Evolutionary conservation across 1,140 invertebrate species (phyloP).

Genomic region (Orchestia grillus): DNA sequence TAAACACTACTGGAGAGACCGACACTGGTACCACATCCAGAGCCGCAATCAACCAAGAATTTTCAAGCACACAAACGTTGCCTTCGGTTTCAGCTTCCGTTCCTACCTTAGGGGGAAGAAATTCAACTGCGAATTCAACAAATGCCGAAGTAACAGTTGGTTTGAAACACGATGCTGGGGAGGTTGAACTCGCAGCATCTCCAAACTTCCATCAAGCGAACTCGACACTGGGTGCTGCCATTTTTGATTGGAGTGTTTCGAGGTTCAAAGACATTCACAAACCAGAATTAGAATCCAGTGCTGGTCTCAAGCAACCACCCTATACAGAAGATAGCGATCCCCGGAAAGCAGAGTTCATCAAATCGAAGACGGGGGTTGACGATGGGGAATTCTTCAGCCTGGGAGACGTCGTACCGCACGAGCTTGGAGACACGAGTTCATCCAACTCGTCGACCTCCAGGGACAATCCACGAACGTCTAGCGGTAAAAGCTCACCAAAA

Average conservation of each 20-base stretch:
- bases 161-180: background rate
- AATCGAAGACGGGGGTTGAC: background rate
- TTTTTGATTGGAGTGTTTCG: constrained; percentile 4
- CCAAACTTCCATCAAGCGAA: background rate
- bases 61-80: background rate
- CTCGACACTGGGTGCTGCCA: background rate
- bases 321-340: background rate
- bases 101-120: too few relatives aligned
- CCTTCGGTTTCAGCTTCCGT: background rate
- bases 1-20: background rate
- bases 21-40: background rate
- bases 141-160: background rate
- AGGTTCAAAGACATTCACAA: constrained; percentile 10
- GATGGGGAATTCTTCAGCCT: background rate
- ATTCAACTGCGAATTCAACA: background rate
- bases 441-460: background rate
- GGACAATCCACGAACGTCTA: background rate
- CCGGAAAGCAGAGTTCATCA: background rate
- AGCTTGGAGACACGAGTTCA: background rate
- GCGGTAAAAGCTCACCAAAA: background rate
- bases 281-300: background rate
- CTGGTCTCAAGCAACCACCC: background rate
- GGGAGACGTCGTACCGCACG: background rate
- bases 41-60: background rate
- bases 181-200: background rate